Evolutionary conservation across 2,888 invertebrate species (phyloP).

Genomic region (Dolichopus griseipennis): DNA sequence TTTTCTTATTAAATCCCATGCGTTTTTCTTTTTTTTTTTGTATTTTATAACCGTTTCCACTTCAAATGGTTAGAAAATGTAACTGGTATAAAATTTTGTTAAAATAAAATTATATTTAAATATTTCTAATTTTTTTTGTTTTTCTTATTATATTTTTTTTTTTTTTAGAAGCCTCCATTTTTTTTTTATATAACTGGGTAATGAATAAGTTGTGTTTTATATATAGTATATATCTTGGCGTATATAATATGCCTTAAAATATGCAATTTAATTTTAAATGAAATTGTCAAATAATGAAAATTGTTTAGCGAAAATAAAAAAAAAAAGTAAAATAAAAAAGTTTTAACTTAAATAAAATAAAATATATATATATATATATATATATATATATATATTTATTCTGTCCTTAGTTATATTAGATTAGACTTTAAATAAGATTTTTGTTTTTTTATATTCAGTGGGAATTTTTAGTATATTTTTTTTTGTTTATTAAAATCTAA

Average conservation of each 20-base stretch:
- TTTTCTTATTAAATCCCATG: conserved; percentile 6
- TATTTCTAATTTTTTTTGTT: not conserved
- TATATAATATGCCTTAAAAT: too few relatives aligned
- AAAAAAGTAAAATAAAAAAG: not conserved
- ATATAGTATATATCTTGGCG: too few relatives aligned
- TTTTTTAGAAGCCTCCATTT: not conserved
- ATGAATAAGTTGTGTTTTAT: too few relatives aligned
- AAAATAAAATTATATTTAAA: conserved; percentile 3
- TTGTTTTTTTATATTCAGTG: not conserved
- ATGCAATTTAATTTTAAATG: too few relatives aligned
- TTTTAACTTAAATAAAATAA: too few relatives aligned
- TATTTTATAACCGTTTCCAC: not conserved
- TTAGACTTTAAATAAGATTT: conserved; percentile 1
- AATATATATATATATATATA: too few relatives aligned
- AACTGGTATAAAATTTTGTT: not conserved
- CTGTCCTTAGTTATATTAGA: too few relatives aligned
- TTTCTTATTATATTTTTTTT: too few relatives aligned
- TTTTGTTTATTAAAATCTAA: too few relatives aligned
- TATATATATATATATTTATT: too few relatives aligned
- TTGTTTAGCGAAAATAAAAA: not conserved
- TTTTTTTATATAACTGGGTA: too few relatives aligned
- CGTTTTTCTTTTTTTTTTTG: not conserved
- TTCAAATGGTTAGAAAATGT: not conserved
- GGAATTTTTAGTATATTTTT: not conserved
- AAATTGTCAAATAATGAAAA: not conserved